Conservation (phyloP, 2,888 invertebrate species). For the Lasioglossum pauxillum region DNA sequence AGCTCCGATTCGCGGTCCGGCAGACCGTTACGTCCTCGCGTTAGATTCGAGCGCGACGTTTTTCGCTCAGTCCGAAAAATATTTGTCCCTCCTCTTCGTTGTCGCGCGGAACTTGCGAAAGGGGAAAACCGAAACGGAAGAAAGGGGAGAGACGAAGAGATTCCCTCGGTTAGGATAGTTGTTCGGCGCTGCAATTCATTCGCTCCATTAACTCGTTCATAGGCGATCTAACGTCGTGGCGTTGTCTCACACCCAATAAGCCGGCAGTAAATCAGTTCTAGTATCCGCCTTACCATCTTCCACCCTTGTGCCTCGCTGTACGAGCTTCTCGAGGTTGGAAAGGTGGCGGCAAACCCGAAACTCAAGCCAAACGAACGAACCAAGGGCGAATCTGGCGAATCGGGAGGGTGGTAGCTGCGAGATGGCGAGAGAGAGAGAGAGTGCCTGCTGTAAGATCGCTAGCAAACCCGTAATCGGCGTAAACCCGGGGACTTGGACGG, state of each 20-base stretch:
- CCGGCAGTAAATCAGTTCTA: conserved; percentile 77
- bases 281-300: conserved; percentile 59
- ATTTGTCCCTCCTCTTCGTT: not conserved
- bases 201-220: conserved; percentile 83
- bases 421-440: conserved; percentile 29
- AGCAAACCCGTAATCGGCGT: conserved; percentile 80
- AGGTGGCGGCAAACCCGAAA: conserved; percentile 79
- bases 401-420: conserved; percentile 23
- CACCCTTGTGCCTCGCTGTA: conserved; percentile 54
- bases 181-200: conserved; percentile 60
- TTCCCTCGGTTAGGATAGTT: conserved; percentile 58
- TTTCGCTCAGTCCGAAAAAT: not conserved
- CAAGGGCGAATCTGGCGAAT: conserved; percentile 56
- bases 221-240: conserved; percentile 78
- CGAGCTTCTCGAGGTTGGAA: conserved; percentile 47
- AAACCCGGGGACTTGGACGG: conserved; percentile 81
- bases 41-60: not conserved
- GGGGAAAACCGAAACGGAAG: not conserved
- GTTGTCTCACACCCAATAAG: conserved; percentile 77
- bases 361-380: conserved; percentile 81
- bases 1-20: conserved; percentile 77
- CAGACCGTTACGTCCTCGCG: not conserved
- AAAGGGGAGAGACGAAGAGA: conserved; percentile 35
- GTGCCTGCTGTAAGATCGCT: conserved; percentile 76
- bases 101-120: not conserved